These are phyloP conservation scores for Goniozus legneri DNA, from an alignment of 1,140 invertebrate species.

Conservation along the genomic window DNA sequence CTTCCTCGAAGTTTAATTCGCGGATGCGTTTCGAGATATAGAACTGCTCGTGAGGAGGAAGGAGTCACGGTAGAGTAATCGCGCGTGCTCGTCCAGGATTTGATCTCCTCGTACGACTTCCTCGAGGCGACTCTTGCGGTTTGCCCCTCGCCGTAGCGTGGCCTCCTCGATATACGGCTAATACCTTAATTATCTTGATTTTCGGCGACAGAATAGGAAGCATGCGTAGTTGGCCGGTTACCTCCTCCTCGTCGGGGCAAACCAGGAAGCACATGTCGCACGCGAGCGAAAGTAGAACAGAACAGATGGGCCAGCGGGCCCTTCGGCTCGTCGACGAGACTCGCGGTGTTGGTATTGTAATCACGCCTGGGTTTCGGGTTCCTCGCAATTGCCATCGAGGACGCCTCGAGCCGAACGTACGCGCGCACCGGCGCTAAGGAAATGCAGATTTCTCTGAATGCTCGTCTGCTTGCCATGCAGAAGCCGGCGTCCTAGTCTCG, in stretches of 20 bases:
- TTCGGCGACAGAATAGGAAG: conserved; percentile 12
- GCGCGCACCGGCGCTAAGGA: conserved; percentile 24
- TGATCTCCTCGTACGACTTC: conserved; percentile 22
- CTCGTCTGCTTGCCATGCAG: conserved; percentile 34
- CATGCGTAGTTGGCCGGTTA: conserved; percentile 1
- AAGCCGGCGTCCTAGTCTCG: conserved; percentile 30
- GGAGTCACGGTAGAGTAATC: conserved; percentile 23
- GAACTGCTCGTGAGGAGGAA: too few species aligned
- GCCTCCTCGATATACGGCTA: conserved; percentile 25
- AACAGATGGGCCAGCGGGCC: too few species aligned
- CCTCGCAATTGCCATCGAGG: too few species aligned
- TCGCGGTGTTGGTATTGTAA: too few species aligned
- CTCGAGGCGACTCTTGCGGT: conserved; percentile 23
- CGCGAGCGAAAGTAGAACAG: too few species aligned
- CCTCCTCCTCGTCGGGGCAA: not conserved
- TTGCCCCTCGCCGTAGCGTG: conserved; percentile 14
- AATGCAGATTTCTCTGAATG: conserved; percentile 33
- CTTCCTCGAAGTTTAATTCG: too few species aligned
- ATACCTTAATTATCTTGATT: conserved; percentile 25
- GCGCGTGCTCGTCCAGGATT: conserved; percentile 15
- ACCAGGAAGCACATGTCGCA: too few species aligned
- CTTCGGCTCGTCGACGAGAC: too few species aligned
- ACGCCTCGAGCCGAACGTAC: too few species aligned
- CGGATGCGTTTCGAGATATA: too few species aligned
- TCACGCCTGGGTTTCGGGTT: too few species aligned